phyloP scores from a whole-genome alignment of 2,888 invertebrate genomes.

The Apomyelois bistriatella region DNA sequence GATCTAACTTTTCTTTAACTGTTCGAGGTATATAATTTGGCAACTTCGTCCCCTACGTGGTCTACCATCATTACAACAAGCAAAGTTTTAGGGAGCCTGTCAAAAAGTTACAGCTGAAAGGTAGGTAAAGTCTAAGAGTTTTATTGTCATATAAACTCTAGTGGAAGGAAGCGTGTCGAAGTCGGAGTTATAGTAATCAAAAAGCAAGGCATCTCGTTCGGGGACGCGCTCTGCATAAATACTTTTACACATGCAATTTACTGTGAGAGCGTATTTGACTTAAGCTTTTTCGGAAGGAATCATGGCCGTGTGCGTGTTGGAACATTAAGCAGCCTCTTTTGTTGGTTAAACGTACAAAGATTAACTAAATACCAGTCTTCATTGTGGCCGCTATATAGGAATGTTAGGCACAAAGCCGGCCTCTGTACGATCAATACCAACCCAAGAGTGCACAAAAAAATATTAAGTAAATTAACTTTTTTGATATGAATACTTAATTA shows the following conservation, averaged over 20 bases:
- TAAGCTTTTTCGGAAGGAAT: constrained; percentile 46
- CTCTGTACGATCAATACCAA: constrained; percentile 33
- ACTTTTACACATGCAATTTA: neutral
- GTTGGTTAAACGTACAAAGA: constrained; percentile 59
- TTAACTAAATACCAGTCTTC: constrained; percentile 44
- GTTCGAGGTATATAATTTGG: constrained; percentile 29
- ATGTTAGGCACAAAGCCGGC: constrained; percentile 37
- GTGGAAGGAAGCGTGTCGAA: neutral
- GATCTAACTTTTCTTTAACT: constrained; percentile 31
- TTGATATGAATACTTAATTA: neutral
- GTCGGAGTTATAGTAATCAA: neutral
- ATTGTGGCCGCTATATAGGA: constrained; percentile 51
- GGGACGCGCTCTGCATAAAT: neutral
- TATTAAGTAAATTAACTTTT: neutral
- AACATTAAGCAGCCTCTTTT: constrained; percentile 73
- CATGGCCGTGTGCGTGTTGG: constrained; percentile 61
- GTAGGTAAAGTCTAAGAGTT: constrained; percentile 23
- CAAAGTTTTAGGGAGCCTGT: constrained; percentile 18
- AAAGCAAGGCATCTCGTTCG: neutral
- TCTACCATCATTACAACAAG: constrained; percentile 22
- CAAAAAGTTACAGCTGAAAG: constrained; percentile 4
- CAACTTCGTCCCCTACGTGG: constrained; percentile 20
- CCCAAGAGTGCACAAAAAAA: constrained; percentile 13
- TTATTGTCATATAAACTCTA: neutral
- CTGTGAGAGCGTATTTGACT: constrained; percentile 12